These are phyloP conservation scores for Trachelus stipa DNA, from an alignment of 2,888 invertebrate genomes.

Conservation along the genomic window DNA sequence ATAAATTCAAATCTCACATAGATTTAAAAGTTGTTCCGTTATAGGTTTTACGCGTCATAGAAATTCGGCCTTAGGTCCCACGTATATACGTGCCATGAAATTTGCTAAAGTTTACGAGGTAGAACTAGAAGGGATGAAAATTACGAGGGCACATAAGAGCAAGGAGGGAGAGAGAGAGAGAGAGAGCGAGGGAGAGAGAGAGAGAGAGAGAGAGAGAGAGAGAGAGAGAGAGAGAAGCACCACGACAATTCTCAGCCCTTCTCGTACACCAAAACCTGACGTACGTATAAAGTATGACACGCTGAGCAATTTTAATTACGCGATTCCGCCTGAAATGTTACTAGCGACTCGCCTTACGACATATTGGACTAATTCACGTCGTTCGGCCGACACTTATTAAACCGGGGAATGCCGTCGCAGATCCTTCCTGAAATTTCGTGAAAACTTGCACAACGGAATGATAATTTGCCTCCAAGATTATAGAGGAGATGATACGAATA, in stretches of 20 bases:
- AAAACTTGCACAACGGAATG: conserved; percentile 17
- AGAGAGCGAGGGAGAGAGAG: no score
- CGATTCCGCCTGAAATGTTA: conserved; percentile 57
- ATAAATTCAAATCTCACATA: background rate
- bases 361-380: conserved; percentile 62
- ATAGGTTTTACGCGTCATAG: background rate
- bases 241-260: conserved; percentile 11
- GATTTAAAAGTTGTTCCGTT: background rate
- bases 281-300: conserved; percentile 52
- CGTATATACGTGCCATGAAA: background rate
- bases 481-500: background rate
- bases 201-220: no score
- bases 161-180: background rate
- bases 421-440: background rate
- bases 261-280: background rate
- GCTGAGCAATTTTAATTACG: conserved; percentile 60
- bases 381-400: conserved; percentile 62
- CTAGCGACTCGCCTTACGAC: conserved; percentile 42
- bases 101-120: background rate
- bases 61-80: background rate
- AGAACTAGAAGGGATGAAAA: background rate
- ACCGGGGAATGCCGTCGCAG: conserved; percentile 53
- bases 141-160: background rate
- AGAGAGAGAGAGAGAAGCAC: conserved; percentile 12
- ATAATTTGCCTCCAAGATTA: conserved; percentile 19